Percentiles rank a stretch among this genome's conserved stretches.
Conservation (phyloP, 2,797 vertebrate genomes). For the Antrozous pallidus region DNA sequence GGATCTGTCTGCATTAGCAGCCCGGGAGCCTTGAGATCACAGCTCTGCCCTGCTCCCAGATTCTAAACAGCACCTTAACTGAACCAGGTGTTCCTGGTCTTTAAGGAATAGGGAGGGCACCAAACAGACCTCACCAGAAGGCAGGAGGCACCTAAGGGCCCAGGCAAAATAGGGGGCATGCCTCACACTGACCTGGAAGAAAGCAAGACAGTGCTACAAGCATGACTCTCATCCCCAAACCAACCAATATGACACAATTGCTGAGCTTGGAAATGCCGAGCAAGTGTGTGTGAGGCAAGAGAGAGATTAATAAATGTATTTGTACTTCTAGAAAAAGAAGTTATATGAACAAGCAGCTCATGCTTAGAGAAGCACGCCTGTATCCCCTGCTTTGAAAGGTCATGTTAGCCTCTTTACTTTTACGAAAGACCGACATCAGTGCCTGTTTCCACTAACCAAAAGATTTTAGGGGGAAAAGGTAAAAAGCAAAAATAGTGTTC, state of each 20-base stretch:
- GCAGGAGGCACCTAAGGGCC: not conserved
- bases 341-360: not conserved
- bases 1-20: fast-evolving
- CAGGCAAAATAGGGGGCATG: not conserved
- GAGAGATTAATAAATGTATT: not conserved
- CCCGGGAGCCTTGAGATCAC: not conserved
- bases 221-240: fast-evolving
- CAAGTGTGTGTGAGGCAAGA: not conserved
- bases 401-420: not conserved
- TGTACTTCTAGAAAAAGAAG: not conserved
- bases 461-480: not conserved
- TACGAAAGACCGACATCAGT: not conserved
- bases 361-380: not conserved
- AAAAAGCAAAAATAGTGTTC: not conserved
- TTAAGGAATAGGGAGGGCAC: not conserved
- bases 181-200: not conserved
- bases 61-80: not conserved
- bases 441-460: not conserved
- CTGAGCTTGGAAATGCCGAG: not conserved
- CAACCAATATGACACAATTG: not conserved
- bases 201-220: not conserved
- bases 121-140: not conserved
- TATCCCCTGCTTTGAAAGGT: not conserved
- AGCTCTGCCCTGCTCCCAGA: not conserved
- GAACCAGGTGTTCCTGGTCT: not conserved